Evolutionary conservation across 1,140 invertebrate genomes (phyloP).

Genomic region (Leptestheria dahalacensis): DNA sequence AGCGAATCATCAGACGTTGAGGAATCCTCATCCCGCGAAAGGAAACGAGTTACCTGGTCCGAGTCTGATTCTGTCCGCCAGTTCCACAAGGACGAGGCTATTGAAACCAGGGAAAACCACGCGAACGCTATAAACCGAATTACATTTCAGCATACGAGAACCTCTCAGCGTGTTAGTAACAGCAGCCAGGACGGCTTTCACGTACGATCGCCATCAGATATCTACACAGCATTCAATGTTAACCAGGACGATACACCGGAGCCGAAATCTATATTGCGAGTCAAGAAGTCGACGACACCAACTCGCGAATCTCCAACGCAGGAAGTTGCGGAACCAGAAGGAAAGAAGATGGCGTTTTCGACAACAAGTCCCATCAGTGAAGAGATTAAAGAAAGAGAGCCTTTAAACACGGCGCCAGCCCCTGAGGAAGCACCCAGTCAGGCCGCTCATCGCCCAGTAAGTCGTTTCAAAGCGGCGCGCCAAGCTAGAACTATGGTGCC

Average conservation of each 20-base stretch:
- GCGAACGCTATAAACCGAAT: not conserved
- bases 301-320: conserved; percentile 1
- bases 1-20: not conserved
- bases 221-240: not conserved
- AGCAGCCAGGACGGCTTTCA: not conserved
- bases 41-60: not conserved
- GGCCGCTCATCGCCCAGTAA: conserved; percentile 6
- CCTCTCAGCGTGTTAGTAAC: not conserved
- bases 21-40: not conserved
- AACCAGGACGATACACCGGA: not conserved
- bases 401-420: not conserved
- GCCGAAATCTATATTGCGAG: conserved; percentile 15
- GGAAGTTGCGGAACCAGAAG: not conserved
- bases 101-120: not conserved
- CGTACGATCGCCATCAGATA: not conserved
- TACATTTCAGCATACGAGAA: conserved; percentile 5
- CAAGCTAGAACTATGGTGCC: not conserved
- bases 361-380: not conserved
- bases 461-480: conserved; percentile 14
- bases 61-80: not conserved
- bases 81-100: not conserved
- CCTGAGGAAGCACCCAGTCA: not conserved
- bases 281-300: conserved; percentile 11
- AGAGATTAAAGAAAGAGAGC: conserved; percentile 5
- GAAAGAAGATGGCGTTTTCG: not conserved